Conservation (phyloP, 1,140 invertebrate species). For the Marisa cornuarietis region DNA sequence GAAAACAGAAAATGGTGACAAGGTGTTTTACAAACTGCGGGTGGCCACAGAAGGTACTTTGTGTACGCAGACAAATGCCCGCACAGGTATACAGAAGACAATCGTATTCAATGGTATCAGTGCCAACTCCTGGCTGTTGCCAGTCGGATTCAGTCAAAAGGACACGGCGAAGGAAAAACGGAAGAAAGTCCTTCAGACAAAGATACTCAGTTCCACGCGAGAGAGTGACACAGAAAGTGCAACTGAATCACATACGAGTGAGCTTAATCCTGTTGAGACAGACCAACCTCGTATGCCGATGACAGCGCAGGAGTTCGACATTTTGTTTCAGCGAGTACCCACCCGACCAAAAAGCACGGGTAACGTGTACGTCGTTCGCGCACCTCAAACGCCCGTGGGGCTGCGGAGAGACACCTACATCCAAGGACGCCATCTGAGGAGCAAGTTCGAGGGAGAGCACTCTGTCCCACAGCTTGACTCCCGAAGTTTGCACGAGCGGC, state of each 20-base stretch:
- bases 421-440: conserved; percentile 4
- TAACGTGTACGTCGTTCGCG: conserved; percentile 20
- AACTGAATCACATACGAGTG: no score
- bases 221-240: no score
- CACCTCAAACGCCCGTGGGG: conserved; percentile 1
- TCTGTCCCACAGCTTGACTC: background rate
- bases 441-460: background rate
- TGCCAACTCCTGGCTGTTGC: conserved; percentile 31
- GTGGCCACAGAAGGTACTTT: background rate
- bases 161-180: conserved; percentile 1
- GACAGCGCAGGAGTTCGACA: conserved; percentile 16
- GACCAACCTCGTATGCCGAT: background rate
- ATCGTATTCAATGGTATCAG: conserved; percentile 29
- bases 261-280: no score
- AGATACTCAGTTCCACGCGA: no score
- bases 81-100: conserved; percentile 1
- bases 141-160: conserved; percentile 15
- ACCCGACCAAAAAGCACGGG: conserved; percentile 22
- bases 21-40: conserved; percentile 16
- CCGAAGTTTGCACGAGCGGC: background rate
- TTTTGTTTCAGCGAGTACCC: conserved; percentile 5
- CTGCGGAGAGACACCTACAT: conserved; percentile 18
- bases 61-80: no score
- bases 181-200: background rate
- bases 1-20: conserved; percentile 9